Evolutionary conservation across 2,113 vertebrate species (phyloP).

Genomic region (Oxyura jamaicensis): DNA sequence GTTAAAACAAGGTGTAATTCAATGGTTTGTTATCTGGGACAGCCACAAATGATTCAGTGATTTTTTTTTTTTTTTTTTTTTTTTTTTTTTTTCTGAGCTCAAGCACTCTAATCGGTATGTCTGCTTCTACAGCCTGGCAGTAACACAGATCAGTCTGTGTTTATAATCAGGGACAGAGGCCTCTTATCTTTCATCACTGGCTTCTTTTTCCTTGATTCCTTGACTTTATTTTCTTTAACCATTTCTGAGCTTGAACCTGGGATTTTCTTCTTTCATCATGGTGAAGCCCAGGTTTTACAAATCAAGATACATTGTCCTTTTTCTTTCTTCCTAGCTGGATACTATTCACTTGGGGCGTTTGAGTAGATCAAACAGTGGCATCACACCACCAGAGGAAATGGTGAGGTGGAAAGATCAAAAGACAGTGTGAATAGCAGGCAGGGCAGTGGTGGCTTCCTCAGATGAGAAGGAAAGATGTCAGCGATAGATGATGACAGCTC

Average conservation of each 20-base stretch:
- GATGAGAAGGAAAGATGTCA: neutral
- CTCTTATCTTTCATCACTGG: neutral
- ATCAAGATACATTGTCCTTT: accelerated
- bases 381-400: neutral
- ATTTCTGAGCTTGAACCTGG: neutral
- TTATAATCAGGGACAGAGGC: neutral
- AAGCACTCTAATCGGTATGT: neutral
- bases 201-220: neutral
- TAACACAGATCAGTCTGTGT: neutral
- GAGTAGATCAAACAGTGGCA: neutral
- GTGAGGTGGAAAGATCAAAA: conserved; percentile 1
- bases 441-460: neutral
- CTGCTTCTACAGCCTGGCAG: neutral
- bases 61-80: neutral
- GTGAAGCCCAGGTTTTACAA: accelerated
- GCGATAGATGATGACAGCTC: neutral
- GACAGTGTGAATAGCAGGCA: neutral
- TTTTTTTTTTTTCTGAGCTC: neutral
- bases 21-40: accelerated
- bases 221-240: neutral
- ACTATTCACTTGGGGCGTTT: neutral
- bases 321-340: neutral
- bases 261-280: neutral
- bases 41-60: neutral
- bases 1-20: neutral